Conservation (phyloP, 2,113 vertebrate genomes). For the Cromileptes altivelis region DNA sequence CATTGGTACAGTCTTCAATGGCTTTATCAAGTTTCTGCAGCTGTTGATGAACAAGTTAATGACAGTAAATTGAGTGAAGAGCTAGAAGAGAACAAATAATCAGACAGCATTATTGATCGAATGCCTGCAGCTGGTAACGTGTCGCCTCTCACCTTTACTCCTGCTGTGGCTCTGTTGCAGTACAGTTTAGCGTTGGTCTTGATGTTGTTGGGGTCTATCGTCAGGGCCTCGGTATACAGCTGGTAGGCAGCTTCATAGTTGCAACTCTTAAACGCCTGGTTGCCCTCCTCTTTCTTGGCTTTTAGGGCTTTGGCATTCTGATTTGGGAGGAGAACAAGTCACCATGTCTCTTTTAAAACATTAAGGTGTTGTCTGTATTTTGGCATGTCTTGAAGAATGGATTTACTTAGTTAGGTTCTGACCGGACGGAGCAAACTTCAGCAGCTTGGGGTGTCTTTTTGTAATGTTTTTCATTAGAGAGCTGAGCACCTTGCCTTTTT, state of each 20-base stretch:
- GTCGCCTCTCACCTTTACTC: slow-evolving; percentile 89
- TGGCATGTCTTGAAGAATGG: neutral
- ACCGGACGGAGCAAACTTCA: too few relatives aligned
- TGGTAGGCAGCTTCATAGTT: slow-evolving; percentile 92
- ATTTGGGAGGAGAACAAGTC: slow-evolving; percentile 8
- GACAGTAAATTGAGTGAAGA: neutral
- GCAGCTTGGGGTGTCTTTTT: too few relatives aligned
- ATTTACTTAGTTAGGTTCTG: neutral
- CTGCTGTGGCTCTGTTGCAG: slow-evolving; percentile 96
- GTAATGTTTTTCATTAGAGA: too few relatives aligned
- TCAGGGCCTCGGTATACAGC: slow-evolving; percentile 94
- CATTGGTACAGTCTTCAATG: slow-evolving; percentile 95
- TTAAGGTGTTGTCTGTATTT: neutral
- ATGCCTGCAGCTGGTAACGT: neutral
- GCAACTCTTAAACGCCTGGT: slow-evolving; percentile 93
- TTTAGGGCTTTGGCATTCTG: slow-evolving; percentile 98
- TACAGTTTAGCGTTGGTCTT: slow-evolving; percentile 99
- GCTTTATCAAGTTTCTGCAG: slow-evolving; percentile 94
- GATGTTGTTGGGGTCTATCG: slow-evolving; percentile 97
- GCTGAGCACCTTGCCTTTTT: too few relatives aligned
- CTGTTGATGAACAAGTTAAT: slow-evolving; percentile 72
- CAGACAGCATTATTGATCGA: neutral
- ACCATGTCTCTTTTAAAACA: neutral
- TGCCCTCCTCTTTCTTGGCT: slow-evolving; percentile 97
- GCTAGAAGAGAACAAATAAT: slow-evolving; percentile 6